A percentile compares a stretch with the other conserved stretches of the same genome.
Conservation (phyloP, 1,140 invertebrate species). For the Chrysomallon squamiferum region DNA sequence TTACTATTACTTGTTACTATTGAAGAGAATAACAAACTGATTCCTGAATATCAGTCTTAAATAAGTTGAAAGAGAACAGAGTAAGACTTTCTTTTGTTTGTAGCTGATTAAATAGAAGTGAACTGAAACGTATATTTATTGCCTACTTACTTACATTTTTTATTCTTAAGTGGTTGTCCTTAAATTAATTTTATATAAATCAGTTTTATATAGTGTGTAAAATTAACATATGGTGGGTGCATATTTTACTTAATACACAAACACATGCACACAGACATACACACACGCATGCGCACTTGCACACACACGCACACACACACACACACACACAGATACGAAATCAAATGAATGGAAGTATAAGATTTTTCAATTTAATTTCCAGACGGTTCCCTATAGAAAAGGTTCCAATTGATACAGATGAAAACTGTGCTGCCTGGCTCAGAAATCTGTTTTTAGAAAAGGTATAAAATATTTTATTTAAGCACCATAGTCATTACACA, state of each 20-base stretch:
- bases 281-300: neutral
- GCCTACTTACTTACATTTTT: neutral
- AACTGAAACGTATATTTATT: neutral
- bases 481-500: neutral
- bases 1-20: too few relatives aligned
- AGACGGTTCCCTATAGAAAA: slow-evolving; percentile 81
- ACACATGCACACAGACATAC: neutral
- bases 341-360: too few relatives aligned
- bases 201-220: too few relatives aligned
- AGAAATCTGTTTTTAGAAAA: slow-evolving; percentile 82
- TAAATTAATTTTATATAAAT: too few relatives aligned
- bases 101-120: neutral
- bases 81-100: neutral
- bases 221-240: too few relatives aligned
- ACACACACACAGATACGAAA: neutral
- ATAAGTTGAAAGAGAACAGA: neutral
- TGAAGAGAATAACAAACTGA: too few relatives aligned
- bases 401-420: slow-evolving; percentile 78
- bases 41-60: too few relatives aligned
- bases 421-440: slow-evolving; percentile 80
- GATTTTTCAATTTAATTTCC: slow-evolving; percentile 20
- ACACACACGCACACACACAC: too few relatives aligned
- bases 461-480: slow-evolving; percentile 63
- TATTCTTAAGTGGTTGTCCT: neutral
- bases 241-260: neutral